Evolutionary conservation across 2,888 invertebrate species (phyloP), one percentile per base, ranked within the genome.

Genomic region (Sinopyrophorus schimmeli): DNA sequence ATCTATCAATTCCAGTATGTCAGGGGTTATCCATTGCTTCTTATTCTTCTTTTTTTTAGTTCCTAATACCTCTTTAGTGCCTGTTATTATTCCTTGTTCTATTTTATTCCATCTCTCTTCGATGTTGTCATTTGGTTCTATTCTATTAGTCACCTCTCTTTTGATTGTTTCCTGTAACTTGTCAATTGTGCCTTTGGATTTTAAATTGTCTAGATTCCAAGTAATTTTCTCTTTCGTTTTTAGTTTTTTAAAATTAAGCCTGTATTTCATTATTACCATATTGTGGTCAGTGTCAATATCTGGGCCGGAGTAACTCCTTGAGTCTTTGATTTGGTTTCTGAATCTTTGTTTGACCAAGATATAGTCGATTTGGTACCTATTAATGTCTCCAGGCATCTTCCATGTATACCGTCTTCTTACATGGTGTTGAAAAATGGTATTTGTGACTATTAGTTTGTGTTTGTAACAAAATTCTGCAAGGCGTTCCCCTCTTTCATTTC

Each of bases 281-380:
- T 14, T 31, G 31, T 31, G 6, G 12, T 38, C 38, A 16, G 15
- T 38, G 26, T 38, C 24, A 5, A 38, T 30, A 11, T 28, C 40
- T 14, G 18, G 18, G 21, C 31, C 31, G 10, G 41, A 23, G 23
- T 41, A 41, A 16, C 16, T 31, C 10, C 20, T 41, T 9, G 21
- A 41, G 31, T 31, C 21, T 41, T 41, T 41, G 14, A 23, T 16
- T 20, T 41, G 41, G 21, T 18, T 40, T 18, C 16, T 40, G 23
- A 15, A 47, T 9, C 39, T 30, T 12, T 16, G n/a, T 32, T 10
- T 40, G 4, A 23, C 31, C 9, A 40, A 10, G 6, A 32, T 47
- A 20, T 41, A 47, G 15, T 47, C 47, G 18, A 41, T 40, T 27
- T 47, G 47, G 15, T 47, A 34, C 11, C 21, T 39, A 7, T 7